A percentile compares a stretch with the other conserved stretches of the same genome.
Evolutionary conservation across 2,113 vertebrate species (phyloP).

Genomic region (Corvus moneduloides): DNA sequence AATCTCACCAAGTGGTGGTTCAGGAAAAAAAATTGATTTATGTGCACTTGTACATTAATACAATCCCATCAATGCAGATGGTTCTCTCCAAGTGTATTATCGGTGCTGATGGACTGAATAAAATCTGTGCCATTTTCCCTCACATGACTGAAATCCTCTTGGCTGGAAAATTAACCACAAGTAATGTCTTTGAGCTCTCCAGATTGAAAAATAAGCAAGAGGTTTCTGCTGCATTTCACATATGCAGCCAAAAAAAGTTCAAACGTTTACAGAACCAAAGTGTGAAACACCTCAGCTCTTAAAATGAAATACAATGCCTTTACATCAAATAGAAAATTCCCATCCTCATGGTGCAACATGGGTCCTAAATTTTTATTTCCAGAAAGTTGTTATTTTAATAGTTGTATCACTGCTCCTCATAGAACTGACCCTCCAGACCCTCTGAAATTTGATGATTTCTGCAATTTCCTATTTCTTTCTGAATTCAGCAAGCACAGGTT

Average conservation of each 20-base stretch:
- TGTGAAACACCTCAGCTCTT: background rate
- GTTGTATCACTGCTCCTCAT: too few relatives aligned
- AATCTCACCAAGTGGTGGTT: background rate
- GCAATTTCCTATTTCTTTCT: background rate
- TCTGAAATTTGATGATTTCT: background rate
- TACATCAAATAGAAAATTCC: background rate
- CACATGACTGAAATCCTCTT: conserved; percentile 12
- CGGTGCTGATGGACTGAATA: conserved; percentile 28
- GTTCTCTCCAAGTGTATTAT: background rate
- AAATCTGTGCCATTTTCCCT: conserved; percentile 19
- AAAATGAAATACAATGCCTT: background rate
- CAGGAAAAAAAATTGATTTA: background rate
- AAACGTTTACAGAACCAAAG: background rate
- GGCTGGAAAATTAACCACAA: conserved; percentile 23
- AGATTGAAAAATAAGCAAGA: background rate
- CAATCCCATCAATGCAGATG: background rate
- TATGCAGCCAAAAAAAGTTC: background rate
- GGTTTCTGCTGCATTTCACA: background rate
- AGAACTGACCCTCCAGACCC: background rate
- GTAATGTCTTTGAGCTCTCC: background rate
- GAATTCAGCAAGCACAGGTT: background rate
- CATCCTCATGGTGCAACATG: fast-evolving
- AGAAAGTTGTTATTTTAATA: background rate
- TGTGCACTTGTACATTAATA: background rate
- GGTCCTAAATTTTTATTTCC: background rate